Conservation (phyloP, 1,140 invertebrate genomes). For the Neuroterus valhalla region DNA sequence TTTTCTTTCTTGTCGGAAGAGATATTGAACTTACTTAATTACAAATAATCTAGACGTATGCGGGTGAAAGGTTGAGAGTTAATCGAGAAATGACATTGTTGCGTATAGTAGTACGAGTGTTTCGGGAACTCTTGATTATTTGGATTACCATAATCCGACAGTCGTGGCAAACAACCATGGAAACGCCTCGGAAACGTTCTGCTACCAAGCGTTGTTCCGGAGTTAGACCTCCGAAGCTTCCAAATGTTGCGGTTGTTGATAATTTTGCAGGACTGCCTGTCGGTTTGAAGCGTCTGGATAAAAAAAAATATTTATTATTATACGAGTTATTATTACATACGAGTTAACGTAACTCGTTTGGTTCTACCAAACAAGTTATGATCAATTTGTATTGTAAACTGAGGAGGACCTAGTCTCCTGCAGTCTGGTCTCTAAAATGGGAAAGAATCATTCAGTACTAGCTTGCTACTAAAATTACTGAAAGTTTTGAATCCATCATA, state of each 20-base stretch:
- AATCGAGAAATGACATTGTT: slow-evolving; percentile 87
- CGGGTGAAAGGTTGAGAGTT: slow-evolving; percentile 87
- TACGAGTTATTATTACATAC: not conserved
- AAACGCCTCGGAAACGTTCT: slow-evolving; percentile 83
- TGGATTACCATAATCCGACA: slow-evolving; percentile 95
- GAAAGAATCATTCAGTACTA: too few species aligned
- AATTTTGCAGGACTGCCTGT: slow-evolving; percentile 66
- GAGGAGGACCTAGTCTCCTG: too few species aligned
- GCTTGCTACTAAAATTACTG: too few species aligned
- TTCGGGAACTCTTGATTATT: slow-evolving; percentile 90
- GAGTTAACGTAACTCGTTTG: too few species aligned
- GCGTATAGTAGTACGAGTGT: slow-evolving; percentile 84
- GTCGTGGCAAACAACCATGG: slow-evolving; percentile 94
- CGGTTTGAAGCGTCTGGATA: slow-evolving; percentile 36
- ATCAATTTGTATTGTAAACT: too few species aligned
- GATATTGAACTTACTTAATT: slow-evolving; percentile 1
- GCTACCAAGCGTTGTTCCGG: slow-evolving; percentile 66
- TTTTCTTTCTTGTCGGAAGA: not conserved
- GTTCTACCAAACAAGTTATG: too few species aligned
- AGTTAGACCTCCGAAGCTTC: slow-evolving; percentile 50
- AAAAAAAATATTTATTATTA: not conserved
- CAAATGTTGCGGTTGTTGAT: slow-evolving; percentile 62
- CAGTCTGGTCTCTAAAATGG: too few species aligned
- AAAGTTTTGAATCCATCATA: too few species aligned
- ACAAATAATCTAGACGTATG: slow-evolving; percentile 75